phyloP scores from a whole-genome alignment of 23 tunicate genomes.

The Ascidia mentula region DNA sequence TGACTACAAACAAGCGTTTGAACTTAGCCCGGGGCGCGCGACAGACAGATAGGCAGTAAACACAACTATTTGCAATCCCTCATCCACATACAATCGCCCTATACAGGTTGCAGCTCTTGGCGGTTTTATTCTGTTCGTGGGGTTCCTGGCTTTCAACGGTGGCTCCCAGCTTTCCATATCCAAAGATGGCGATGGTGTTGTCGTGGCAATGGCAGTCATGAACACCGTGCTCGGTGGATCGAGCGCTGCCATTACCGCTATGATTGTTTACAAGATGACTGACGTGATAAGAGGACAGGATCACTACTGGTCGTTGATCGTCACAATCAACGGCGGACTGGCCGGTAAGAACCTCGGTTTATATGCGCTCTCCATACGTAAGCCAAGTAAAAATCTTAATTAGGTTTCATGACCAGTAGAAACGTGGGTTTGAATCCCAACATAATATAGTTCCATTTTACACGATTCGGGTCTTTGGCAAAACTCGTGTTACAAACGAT shows the following conservation, averaged over 20 bases:
- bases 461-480: too few species aligned
- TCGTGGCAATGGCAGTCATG: constrained; percentile 57
- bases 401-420: too few species aligned
- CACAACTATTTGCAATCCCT: too few species aligned
- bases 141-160: constrained; percentile 95
- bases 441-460: too few species aligned
- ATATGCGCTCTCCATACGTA: too few species aligned
- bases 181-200: constrained; percentile 46
- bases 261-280: constrained; percentile 46
- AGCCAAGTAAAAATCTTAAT: too few species aligned
- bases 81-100: too few species aligned
- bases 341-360: constrained; percentile 73
- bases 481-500: too few species aligned
- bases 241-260: constrained; percentile 45
- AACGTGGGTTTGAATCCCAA: too few species aligned
- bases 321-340: constrained; percentile 77
- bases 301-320: constrained; percentile 79
- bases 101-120: constrained; percentile 76
- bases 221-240: constrained; percentile 84
- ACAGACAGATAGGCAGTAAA: too few species aligned
- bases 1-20: too few species aligned
- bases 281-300: constrained; percentile 56
- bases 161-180: constrained; percentile 82
- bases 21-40: too few species aligned
- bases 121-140: constrained; percentile 73